phyloP scores from a whole-genome alignment of 2,797 vertebrate species.

The Mormyrus proboscirostris region DNA sequence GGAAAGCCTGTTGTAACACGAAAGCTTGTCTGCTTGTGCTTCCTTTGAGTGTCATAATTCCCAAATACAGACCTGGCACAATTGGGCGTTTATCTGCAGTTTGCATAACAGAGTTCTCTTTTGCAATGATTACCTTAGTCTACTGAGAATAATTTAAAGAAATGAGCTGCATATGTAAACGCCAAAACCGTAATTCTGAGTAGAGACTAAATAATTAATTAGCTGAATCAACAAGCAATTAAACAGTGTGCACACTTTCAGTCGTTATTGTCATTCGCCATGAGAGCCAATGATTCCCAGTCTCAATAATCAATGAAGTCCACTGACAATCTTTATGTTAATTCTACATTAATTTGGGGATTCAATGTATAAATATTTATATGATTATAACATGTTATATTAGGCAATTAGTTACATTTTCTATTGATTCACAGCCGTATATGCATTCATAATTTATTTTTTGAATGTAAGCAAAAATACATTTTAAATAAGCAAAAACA shows the following conservation, averaged over 20 bases:
- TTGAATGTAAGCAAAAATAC: not conserved
- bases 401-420: not conserved
- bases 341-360: not conserved
- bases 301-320: not conserved
- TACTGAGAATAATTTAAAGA: not conserved
- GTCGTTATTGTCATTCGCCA: not conserved
- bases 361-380: not conserved
- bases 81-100: not conserved
- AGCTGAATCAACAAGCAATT: not conserved
- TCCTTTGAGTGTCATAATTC: not conserved
- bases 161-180: not conserved
- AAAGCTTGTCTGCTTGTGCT: not conserved
- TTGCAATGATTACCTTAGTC: not conserved
- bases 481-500: not conserved
- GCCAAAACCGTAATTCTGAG: not conserved
- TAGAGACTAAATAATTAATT: not conserved
- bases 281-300: not conserved
- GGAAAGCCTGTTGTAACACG: not conserved
- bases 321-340: not conserved
- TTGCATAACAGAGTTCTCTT: not conserved
- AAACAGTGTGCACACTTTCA: not conserved
- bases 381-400: not conserved
- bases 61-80: not conserved
- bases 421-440: not conserved
- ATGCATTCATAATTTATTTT: not conserved